phyloP scores from a whole-genome alignment of 53 echinoderm and acorn worm species.

The Apostichopus leukothele region DNA sequence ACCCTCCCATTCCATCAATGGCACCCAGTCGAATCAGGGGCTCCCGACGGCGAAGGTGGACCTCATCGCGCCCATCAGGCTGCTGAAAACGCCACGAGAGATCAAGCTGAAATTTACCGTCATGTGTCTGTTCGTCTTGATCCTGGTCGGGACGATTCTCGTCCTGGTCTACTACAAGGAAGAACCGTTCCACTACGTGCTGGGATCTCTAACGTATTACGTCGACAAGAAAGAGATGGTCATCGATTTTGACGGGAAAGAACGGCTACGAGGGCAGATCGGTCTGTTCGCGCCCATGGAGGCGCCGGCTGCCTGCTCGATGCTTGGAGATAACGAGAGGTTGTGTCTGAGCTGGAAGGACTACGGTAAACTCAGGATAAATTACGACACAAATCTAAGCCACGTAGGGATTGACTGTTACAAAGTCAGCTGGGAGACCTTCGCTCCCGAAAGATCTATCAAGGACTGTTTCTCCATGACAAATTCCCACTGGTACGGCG shows the following conservation, averaged over 20 bases:
- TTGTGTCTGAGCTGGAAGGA: slow-evolving; percentile 78
- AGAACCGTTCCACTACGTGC: slow-evolving; percentile 76
- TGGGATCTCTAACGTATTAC: slow-evolving; percentile 73
- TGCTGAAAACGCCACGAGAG: slow-evolving; percentile 80
- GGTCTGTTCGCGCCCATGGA: slow-evolving; percentile 69
- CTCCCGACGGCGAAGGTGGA: slow-evolving; percentile 60
- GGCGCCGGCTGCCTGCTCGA: slow-evolving; percentile 72
- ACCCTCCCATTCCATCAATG: not conserved
- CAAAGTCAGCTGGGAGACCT: slow-evolving; percentile 71
- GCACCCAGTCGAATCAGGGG: slow-evolving; percentile 1
- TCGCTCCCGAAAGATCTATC: slow-evolving; percentile 52
- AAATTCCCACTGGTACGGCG: slow-evolving; percentile 92
- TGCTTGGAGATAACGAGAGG: slow-evolving; percentile 47
- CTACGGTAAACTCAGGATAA: slow-evolving; percentile 67
- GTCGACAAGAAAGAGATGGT: slow-evolving; percentile 63
- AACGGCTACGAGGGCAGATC: slow-evolving; percentile 61
- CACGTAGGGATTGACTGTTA: slow-evolving; percentile 74
- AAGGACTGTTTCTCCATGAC: slow-evolving; percentile 81
- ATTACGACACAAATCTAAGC: slow-evolving; percentile 44
- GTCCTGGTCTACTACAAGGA: slow-evolving; percentile 74
- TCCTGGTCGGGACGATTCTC: slow-evolving; percentile 73
- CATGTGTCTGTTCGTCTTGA: slow-evolving; percentile 68
- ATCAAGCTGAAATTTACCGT: slow-evolving; percentile 81
- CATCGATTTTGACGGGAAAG: slow-evolving; percentile 54
- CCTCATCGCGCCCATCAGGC: slow-evolving; percentile 71